Percentiles rank a stretch among this genome's conserved stretches.
These are phyloP conservation scores for Cladorhizidae sp. DNA, from an alignment of 37 sponge, comb jelly and placozoan genomes.

Conservation along the genomic window DNA sequence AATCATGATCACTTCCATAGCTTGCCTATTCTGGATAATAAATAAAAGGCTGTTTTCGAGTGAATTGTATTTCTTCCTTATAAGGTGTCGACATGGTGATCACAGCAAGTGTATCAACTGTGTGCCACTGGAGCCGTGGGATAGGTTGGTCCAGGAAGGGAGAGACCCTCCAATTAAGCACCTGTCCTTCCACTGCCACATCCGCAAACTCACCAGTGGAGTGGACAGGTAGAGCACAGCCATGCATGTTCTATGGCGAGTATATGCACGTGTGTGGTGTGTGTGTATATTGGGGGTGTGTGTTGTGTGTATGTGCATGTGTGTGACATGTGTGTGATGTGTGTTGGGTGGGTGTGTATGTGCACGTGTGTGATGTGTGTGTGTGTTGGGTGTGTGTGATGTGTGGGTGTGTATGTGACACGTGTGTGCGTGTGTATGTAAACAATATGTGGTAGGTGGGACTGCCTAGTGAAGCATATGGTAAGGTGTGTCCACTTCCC, in stretches of 20 bases:
- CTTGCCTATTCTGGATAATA: no score
- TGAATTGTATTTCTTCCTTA: background rate
- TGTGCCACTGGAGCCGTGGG: conserved; percentile 92
- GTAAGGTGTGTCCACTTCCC: no score
- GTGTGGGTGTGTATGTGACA: background rate
- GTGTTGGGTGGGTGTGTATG: no score
- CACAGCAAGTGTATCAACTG: conserved; percentile 90
- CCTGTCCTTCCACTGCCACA: conserved; percentile 90
- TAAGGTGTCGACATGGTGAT: conserved; percentile 86
- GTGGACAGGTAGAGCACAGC: conserved; percentile 74
- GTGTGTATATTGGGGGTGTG: background rate
- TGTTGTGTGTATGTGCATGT: background rate
- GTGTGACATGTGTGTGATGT: background rate
- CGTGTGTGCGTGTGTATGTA: background rate
- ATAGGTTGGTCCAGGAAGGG: conserved; percentile 57
- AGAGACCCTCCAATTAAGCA: conserved; percentile 91
- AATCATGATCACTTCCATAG: no score
- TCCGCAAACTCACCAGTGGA: conserved; percentile 87
- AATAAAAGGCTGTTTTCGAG: no score
- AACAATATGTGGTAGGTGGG: no score
- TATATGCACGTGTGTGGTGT: no score
- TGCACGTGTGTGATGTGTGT: no score
- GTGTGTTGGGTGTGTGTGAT: background rate
- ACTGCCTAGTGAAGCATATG: no score
- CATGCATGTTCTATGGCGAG: no score